A percentile compares a stretch with the other conserved stretches of the same genome.
phyloP scores from a whole-genome alignment of 1,140 invertebrate genomes.

The Eueides isabella region DNA sequence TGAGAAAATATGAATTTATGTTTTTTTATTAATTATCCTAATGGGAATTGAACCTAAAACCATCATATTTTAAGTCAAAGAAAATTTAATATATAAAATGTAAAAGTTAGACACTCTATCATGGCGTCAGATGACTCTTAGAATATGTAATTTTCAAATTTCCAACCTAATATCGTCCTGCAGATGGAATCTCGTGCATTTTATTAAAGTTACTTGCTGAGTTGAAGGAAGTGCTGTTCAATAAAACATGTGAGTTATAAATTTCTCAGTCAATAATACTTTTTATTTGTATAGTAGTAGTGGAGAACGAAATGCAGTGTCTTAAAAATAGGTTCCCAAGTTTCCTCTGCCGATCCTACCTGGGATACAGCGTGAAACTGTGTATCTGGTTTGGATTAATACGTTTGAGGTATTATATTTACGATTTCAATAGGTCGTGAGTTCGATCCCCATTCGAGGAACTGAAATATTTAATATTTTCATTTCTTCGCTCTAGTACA shows the following conservation, averaged over 20 bases:
- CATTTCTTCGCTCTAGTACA: too few relatives aligned
- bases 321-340: too few relatives aligned
- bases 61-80: not conserved
- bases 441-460: too few relatives aligned
- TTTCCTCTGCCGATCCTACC: too few relatives aligned
- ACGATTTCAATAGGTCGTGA: not conserved
- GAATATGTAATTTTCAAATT: conserved; percentile 8
- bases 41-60: too few relatives aligned
- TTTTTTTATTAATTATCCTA: too few relatives aligned
- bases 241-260: conserved; percentile 15
- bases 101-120: conserved; percentile 1
- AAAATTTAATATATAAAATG: not conserved
- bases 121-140: not conserved
- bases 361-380: too few relatives aligned
- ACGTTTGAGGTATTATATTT: not conserved
- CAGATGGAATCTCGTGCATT: conserved; percentile 14
- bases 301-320: too few relatives aligned
- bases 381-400: not conserved
- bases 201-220: conserved; percentile 19
- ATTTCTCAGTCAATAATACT: not conserved
- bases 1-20: too few relatives aligned
- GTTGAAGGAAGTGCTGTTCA: not conserved
- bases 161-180: not conserved
- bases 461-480: too few relatives aligned
- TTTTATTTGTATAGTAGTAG: too few relatives aligned